Evolutionary conservation across 2,797 vertebrate genomes (phyloP), one percentile per base, ranked within the genome.

Genomic region (Falco biarmicus): DNA sequence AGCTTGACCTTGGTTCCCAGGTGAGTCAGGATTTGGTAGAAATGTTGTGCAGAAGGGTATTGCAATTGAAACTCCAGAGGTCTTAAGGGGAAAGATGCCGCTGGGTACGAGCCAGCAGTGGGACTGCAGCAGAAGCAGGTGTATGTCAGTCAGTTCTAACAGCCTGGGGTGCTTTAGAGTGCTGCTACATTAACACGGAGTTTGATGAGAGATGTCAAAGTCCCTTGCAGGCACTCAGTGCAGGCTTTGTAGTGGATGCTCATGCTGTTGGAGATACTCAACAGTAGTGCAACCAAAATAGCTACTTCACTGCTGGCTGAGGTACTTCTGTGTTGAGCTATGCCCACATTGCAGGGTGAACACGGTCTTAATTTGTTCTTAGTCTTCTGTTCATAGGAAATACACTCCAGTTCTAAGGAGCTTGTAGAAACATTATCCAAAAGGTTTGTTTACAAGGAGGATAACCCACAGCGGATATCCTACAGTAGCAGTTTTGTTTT

Each of bases 401-500:
- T 43, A 17, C 48, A 17, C 84, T 84, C 54, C 48, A 57, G 61
- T 43, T 84, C 79, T 45, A n/a, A 88, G 87, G 79, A 90, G 12
- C 76, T 93, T 0, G 0, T 50, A 45, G 73, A 60, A 87, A 53
- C 41, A 64, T 64, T 28, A 87, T 21, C 53, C 73, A 32, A 50
- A 81, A 92, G 34, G 57, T 81, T 93, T 95, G 91, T 95, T 95
- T 95, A 88, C 68, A 71, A 63, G 65, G 41, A 37, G 61, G 79
- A 59, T 29, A 75, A 80, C 91, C 91, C 81, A 43, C n/a, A 41
- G 86, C 4, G 6, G 69, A 81, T 73, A 71, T 94, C 84, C 89
- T 75, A 95, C 96, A 71, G 96, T 91, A 94, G 96, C 69, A 92
- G 84, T 15, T 92, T 86, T 96, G 76, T 71, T 91, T 87, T 75